phyloP scores from a whole-genome alignment of 2,888 invertebrate species.

The Apamea sordens region DNA sequence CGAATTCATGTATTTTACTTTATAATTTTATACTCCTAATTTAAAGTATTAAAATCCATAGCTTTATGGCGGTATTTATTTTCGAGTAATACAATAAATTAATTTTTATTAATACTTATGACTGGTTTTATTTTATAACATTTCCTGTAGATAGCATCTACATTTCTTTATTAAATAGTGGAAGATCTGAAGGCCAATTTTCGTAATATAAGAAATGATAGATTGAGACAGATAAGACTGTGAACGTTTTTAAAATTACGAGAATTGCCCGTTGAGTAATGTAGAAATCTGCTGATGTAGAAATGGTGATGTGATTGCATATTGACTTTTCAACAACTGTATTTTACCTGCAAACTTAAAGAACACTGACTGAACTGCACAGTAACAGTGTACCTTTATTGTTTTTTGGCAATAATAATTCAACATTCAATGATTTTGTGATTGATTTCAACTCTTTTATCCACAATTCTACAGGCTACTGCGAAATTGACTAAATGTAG shows the following conservation, averaged over 20 bases:
- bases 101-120: conserved; percentile 86
- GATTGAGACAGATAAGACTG: no score
- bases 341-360: conserved; percentile 23
- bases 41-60: conserved; percentile 87
- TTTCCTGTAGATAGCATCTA: conserved; percentile 41
- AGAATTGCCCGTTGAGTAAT: not conserved
- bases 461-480: not conserved
- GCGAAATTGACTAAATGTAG: not conserved
- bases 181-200: not conserved
- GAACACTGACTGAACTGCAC: not conserved
- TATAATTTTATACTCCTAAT: conserved; percentile 88
- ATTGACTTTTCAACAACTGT: not conserved
- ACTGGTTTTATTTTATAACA: conserved; percentile 73
- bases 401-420: not conserved
- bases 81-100: conserved; percentile 87
- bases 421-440: not conserved
- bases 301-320: conserved; percentile 1
- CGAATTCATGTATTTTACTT: conserved; percentile 83
- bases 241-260: no score
- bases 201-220: no score
- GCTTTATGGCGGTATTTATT: conserved; percentile 89
- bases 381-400: not conserved
- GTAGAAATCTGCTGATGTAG: conserved; percentile 13
- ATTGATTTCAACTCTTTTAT: not conserved
- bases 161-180: conserved; percentile 10